Evolutionary conservation across 2,797 vertebrate species (phyloP), one percentile per base, ranked within the genome.

Genomic region (Distichodus sexfasciatus): DNA sequence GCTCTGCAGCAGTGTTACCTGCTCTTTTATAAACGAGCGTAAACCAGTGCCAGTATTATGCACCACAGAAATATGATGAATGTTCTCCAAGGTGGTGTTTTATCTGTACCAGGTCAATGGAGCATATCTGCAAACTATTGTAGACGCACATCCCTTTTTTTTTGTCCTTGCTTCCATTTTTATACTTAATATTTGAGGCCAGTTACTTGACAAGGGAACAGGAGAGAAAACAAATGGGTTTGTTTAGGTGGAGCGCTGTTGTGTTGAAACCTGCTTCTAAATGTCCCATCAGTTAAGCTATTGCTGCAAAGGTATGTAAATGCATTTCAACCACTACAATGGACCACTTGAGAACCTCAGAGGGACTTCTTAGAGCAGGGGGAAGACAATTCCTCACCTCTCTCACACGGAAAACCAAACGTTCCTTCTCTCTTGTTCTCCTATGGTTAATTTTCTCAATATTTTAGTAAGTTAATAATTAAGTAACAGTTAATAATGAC

Each of bases 171-270:
- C 35, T 59, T 57, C 6, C 46, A 43, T 47, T 75, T 75, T 40
- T 35, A 26, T 69, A 31, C 76, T 19, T 63, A 66, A 60, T 41
- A 64, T 75, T 73, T 58, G 74, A 83, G 75, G 83, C 86, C 83
- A 87, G 85, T 90, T 85, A 83, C 81, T 87, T 89, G 84, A 86
- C 74, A 33, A 72, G 79, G 76, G 79, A 80, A 72, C 8, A 58
- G 73, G 76, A 84, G 75, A 75, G 69, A 35, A 31, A 48, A 64
- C 66, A 61, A 76, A n/a, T 66, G 79, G 87, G 84, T 76, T 85
- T 81, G 80, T 83, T 81, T 82, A 79, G 79, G 41, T 76, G 66
- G 67, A 72, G 79, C 74, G 85, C 71, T 31, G 75, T 31, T 65
- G 55, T 69, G 69, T 60, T 53, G 74, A 79, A 74, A 77, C 73